Evolutionary conservation across 2,113 vertebrate species (phyloP).

Genomic region (Theristicus caerulescens): DNA sequence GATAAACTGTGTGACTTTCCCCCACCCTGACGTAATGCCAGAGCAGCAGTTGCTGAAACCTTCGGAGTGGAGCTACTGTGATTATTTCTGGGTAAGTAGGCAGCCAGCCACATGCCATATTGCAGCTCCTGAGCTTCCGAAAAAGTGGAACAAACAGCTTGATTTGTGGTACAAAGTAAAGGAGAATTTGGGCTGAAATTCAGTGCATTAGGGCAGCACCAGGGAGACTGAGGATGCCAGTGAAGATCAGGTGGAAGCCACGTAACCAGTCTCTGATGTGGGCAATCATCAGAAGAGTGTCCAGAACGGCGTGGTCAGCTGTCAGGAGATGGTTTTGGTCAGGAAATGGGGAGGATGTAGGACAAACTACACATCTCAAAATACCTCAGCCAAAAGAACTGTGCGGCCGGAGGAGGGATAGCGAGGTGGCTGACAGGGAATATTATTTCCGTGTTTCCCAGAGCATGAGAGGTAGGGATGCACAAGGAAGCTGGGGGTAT

Average conservation of each 20-base stretch:
- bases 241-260: not conserved
- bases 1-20: conserved; percentile 97
- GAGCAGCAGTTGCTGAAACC: conserved; percentile 97
- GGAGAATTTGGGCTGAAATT: not conserved
- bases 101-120: conserved; percentile 50
- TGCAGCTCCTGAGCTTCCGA: conserved; percentile 7
- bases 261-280: not conserved
- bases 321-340: not conserved
- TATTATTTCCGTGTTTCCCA: not conserved
- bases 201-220: not conserved
- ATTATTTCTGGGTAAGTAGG: conserved; percentile 96
- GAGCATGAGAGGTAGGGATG: not conserved
- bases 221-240: not conserved
- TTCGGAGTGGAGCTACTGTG: conserved; percentile 97
- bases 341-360: not conserved
- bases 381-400: not conserved
- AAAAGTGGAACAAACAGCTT: conserved; percentile 19
- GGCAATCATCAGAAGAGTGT: not conserved
- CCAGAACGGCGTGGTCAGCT: not conserved
- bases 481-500: not conserved
- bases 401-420: not conserved
- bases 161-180: not conserved
- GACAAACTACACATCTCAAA: not conserved
- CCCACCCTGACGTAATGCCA: conserved; percentile 82
- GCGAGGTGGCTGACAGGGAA: not conserved